Conservation (phyloP, 2,113 vertebrate genomes). For the Phalacrocorax pelagicus region DNA sequence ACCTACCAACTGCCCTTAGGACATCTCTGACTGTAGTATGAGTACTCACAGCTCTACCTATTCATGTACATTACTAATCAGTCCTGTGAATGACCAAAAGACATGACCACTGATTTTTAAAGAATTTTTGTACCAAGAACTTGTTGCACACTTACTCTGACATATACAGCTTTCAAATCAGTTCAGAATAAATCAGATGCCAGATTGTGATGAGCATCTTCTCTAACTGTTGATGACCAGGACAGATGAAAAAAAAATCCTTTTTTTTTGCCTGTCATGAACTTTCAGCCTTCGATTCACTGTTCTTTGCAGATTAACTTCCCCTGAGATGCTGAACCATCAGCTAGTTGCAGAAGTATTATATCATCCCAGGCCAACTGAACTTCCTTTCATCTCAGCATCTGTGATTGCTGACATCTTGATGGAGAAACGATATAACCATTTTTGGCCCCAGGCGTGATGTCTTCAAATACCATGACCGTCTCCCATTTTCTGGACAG, state of each 20-base stretch:
- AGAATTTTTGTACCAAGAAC: background rate
- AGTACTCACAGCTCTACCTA: background rate
- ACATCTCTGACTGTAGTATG: background rate
- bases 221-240: background rate
- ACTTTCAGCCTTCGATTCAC: background rate
- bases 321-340: background rate
- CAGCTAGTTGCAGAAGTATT: background rate
- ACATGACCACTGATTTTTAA: background rate
- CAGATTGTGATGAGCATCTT: background rate
- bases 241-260: background rate
- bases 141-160: background rate
- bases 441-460: background rate
- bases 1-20: background rate
- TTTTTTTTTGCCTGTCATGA: background rate
- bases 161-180: background rate
- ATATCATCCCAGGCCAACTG: background rate
- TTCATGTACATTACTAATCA: background rate
- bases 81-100: background rate
- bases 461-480: background rate
- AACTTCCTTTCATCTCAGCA: background rate
- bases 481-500: background rate
- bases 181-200: background rate
- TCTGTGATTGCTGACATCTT: background rate
- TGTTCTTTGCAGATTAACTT: background rate
- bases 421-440: background rate